Base-by-base conservation (phyloP, 2,113 vertebrate species). In the Chloropsis cyanopogon region DNA sequence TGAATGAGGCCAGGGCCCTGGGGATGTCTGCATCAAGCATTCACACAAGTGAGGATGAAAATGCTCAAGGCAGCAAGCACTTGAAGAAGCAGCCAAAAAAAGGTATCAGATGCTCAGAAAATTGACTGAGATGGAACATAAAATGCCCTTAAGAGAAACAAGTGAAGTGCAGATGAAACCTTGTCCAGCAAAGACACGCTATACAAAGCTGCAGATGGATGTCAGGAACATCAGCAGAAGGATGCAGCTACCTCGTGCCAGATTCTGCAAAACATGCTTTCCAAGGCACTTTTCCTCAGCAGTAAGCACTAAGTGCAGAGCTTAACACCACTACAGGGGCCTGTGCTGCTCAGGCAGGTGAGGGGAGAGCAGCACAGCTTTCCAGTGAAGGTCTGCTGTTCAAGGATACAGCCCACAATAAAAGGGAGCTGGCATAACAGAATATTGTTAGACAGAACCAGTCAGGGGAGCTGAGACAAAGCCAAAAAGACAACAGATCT, bases 231-330 rank as follows among this genome's bases (percentile, higher is more conserved):
- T 63, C 54, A 94, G 91, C 90, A 92, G 85, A 84, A 93, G 81
- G 88, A 88, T 68, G 75, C 75, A 68, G 82, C 20, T 71, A 95
- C 78, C 81, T 61, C 17, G 23, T 88, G 90, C 86, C 73, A 88
- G 21, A 53, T 80, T 72, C 50, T 94, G 59, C 75, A 64, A 60
- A 94, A 87, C 64, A 18, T 59, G 83, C 90, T 86, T 93, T 89
- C 72, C 41, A 81, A 91, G 76, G 64, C 94, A 91, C 46, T 86
- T 93, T 92, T 82, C 57, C 87, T 80, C 78, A 85, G 87, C 86
- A 73, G 76, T 39, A 50, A 92, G 68, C 91, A 82, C 84, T 79
- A 90, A 78, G 9, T 3, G 10, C 84, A 90, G 84, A 56, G 69
- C 59, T 91, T 61, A 70, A 66, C 82, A 65, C 42, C 47, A 66